Base-by-base conservation (phyloP, 1,140 invertebrate genomes). In the Berghia stephanieae region DNA sequence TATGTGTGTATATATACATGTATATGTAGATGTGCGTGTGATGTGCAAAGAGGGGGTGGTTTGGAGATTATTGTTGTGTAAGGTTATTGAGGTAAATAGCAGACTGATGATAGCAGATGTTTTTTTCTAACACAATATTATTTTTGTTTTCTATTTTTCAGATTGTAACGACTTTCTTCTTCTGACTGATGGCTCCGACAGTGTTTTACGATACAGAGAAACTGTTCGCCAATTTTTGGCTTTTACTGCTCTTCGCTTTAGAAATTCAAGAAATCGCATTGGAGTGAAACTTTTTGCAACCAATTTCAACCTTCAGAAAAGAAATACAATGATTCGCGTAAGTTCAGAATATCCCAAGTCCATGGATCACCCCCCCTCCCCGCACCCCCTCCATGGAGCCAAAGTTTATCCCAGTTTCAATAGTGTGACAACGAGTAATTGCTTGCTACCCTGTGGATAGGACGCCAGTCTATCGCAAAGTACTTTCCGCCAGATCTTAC, bases 131-230 rank as follows among this genome's bases (percentile, higher is more conserved):
- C 8, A 63, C 24, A n/a, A 10, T n/a, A 31, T 57, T 0, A 8
- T 73, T 10, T 60, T n/a, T 75, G 16, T 27, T 74, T 38, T n/a
- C n/a, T n/a, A 24, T 75, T 42, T 31, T 31, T 3, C 57, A 78
- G 76, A 16, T 16, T 80, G 79, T 38, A 18, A 31, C 24, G 71
- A 80, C 38, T n/a, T 80, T 3, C 55, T 80, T 27, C 5, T 80
- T 8, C 76, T 77, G 24, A 75, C 78, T 43, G 79, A 80, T 44
- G 79, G 79, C 1, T 80, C 79, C 0, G 79, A 80, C 79, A 78
- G 75, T n/a, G 79, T 78, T 2, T 24, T 46, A 5, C n/a, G 40
- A 1, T 68, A 68, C 44, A 36, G 75, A 60, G 52, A 43, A 1
- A 75, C 71, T 16, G 63, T 78, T 34, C n/a, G 76, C 1, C 44